Conservation (phyloP, 64 coral and sea anemone genomes). For the Hydrozoanthus tunicans region DNA sequence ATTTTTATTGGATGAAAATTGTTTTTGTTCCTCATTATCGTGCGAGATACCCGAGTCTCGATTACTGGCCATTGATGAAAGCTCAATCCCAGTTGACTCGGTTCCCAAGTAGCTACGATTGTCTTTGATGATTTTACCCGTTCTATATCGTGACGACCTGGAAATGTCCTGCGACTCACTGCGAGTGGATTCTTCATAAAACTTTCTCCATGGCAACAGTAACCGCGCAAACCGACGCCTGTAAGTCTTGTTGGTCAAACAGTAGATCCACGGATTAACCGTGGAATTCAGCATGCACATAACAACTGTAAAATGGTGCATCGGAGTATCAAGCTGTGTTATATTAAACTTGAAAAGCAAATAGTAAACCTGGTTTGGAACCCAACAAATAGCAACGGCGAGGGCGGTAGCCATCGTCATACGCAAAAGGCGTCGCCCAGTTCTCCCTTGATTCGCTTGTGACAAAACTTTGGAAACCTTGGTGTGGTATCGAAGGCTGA, state of each 20-base stretch:
- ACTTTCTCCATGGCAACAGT: slow-evolving; percentile 27
- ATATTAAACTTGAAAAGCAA: slow-evolving; percentile 71
- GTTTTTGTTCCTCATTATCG: neutral
- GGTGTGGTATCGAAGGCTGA: slow-evolving; percentile 37
- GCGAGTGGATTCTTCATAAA: slow-evolving; percentile 3
- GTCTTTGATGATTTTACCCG: neutral
- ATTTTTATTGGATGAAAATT: neutral
- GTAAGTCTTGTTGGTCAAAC: slow-evolving; percentile 75
- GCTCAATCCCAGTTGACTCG: slow-evolving; percentile 25
- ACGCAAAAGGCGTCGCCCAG: slow-evolving; percentile 59
- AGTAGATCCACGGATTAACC: slow-evolving; percentile 84
- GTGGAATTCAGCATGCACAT: slow-evolving; percentile 78
- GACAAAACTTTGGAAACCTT: slow-evolving; percentile 46
- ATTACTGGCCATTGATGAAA: slow-evolving; percentile 8
- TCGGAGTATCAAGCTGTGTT: slow-evolving; percentile 62
- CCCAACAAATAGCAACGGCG: slow-evolving; percentile 63
- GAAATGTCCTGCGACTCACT: slow-evolving; percentile 5
- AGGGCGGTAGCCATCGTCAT: slow-evolving; percentile 75
- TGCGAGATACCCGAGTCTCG: slow-evolving; percentile 22
- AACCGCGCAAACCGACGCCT: slow-evolving; percentile 46
- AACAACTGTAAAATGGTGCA: slow-evolving; percentile 75
- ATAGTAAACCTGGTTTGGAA: slow-evolving; percentile 80
- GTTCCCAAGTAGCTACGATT: neutral
- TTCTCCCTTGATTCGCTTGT: slow-evolving; percentile 28
- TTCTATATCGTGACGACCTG: slow-evolving; percentile 6